These are phyloP conservation scores for Oostethus manadensis DNA, from an alignment of 2,113 vertebrate genomes.

Conservation along the genomic window DNA sequence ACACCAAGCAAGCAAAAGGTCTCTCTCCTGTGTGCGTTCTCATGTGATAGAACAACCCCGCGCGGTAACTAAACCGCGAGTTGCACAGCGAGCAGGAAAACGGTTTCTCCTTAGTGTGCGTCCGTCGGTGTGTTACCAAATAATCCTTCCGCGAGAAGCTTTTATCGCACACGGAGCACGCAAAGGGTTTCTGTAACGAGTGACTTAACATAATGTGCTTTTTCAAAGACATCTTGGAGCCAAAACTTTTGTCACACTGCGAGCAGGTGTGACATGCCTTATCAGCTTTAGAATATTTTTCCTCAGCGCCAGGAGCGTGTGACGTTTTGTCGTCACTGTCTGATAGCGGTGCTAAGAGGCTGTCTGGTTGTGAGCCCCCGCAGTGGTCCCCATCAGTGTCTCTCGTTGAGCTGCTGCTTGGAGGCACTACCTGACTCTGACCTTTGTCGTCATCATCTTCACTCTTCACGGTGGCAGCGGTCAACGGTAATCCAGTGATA, in stretches of 20 bases:
- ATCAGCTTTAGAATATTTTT: background rate
- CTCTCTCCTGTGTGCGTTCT: no score
- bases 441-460: background rate
- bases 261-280: background rate
- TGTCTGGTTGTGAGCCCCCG: background rate
- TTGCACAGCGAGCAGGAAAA: no score
- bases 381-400: no score
- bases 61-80: no score
- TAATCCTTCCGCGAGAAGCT: background rate
- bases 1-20: background rate
- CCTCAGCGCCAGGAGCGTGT: background rate
- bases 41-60: no score
- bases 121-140: background rate
- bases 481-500: background rate
- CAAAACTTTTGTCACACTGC: background rate
- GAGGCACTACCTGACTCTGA: no score
- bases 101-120: no score
- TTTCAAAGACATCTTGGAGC: no score
- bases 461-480: background rate
- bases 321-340: background rate
- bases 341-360: background rate
- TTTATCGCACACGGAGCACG: background rate
- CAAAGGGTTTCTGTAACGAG: background rate
- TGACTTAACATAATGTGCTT: no score
- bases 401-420: no score